Evolutionary conservation across 2,113 vertebrate genomes (phyloP).

Genomic region (Mionectes macconnelli): DNA sequence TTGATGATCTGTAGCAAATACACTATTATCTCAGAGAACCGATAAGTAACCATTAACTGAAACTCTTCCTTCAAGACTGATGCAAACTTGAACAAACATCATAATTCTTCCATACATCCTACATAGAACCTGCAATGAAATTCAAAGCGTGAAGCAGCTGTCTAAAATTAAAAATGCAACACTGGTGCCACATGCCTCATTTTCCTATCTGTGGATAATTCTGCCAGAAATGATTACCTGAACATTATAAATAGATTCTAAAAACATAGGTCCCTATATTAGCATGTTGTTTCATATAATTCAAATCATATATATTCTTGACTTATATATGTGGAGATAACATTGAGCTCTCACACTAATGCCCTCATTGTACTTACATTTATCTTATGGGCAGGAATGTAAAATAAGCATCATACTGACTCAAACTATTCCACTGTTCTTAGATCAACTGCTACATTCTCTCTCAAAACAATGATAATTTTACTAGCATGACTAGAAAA

Average conservation of each 20-base stretch:
- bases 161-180: neutral
- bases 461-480: neutral
- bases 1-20: neutral
- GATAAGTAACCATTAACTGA: neutral
- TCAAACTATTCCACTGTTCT: neutral
- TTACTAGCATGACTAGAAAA: neutral
- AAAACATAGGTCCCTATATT: neutral
- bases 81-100: neutral
- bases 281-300: neutral
- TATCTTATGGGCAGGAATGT: neutral
- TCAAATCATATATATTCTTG: no score
- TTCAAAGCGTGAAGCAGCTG: neutral
- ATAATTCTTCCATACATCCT: neutral
- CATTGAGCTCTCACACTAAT: neutral
- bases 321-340: neutral
- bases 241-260: neutral
- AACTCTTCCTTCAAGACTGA: neutral
- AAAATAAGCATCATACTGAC: neutral
- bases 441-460: neutral
- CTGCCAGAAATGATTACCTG: neutral
- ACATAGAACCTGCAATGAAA: neutral
- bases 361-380: neutral
- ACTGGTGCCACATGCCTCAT: neutral
- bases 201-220: neutral
- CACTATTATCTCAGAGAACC: neutral